Base-by-base conservation (phyloP, 1,140 invertebrate species). In the Musca vetustissima region DNA sequence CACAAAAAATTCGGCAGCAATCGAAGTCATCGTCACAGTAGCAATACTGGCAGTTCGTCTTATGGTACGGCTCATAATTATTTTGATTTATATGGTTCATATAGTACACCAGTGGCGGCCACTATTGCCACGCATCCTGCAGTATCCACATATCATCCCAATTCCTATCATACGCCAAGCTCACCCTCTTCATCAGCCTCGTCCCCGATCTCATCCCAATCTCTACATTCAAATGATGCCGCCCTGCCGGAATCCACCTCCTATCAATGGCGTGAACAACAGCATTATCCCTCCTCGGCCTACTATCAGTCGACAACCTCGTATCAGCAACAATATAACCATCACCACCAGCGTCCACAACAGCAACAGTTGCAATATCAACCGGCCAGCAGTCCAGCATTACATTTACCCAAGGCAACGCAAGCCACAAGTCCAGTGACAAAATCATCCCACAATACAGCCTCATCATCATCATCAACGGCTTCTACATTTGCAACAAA, bases 231-330 rank as follows among this genome's bases (percentile, higher is more conserved):
- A n/a, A n/a, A n/a, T n/a, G 25, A 7, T 36, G n/a, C 57, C n/a
- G 1, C 36, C 57, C n/a, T 0, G 15, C 8, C 57, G 36, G n/a
- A n/a, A 61, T 61, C 57, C 6, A 36, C 57, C 14, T 61, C 57
- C 4, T 61, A 61, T 61, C 57, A 61, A 61, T 61, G 57, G 57
- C 57, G 28, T 36, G 17, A 28, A 36, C 57, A 61, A 61, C 57
- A 61, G 36, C 28, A n/a, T 61, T 36, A 61, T 61, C 57, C 57
- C 17, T 43, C 57, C 17, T 43, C 36, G 7, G 28, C 28, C 28
- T 36, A 28, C 57, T 61, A 61, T 61, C 57, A 61, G n/a, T n/a
- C n/a, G n/a, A n/a, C n/a, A n/a, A n/a, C n/a, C 6, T 36, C 28
- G 11, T 61, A 61, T 61, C 57, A 61, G 15, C 57, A 61, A 19